A percentile compares a stretch with the other conserved stretches of the same genome.
phyloP scores from a whole-genome alignment of 2,113 vertebrate genomes.

The Proteles cristata region DNA sequence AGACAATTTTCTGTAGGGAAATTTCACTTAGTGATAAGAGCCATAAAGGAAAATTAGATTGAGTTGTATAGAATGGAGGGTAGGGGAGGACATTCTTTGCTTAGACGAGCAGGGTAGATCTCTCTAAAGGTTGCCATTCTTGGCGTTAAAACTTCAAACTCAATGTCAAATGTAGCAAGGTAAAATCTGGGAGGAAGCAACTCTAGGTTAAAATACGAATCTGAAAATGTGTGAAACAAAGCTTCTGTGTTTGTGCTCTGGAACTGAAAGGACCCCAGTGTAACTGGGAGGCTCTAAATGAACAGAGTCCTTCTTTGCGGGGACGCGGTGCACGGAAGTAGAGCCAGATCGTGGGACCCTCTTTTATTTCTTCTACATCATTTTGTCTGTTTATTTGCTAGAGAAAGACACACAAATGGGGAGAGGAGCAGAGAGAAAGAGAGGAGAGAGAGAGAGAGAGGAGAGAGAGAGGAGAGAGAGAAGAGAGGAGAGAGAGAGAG shows the following conservation, averaged over 20 bases:
- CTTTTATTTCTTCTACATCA: background rate
- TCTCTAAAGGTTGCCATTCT: background rate
- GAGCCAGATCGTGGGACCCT: background rate
- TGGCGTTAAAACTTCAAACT: background rate
- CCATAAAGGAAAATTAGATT: background rate
- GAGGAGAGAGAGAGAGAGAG: too few species aligned
- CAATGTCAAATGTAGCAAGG: background rate
- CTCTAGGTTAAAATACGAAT: background rate
- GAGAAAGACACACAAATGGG: too few species aligned
- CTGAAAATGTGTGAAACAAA: background rate
- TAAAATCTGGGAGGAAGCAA: background rate
- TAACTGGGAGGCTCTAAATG: accelerated
- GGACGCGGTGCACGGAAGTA: accelerated
- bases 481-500: too few species aligned
- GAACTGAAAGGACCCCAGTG: background rate
- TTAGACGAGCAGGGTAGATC: background rate
- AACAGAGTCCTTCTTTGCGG: background rate
- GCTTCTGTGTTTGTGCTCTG: background rate
- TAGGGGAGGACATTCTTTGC: too few species aligned
- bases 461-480: too few species aligned
- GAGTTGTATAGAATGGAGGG: background rate
- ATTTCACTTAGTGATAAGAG: background rate
- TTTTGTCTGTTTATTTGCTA: background rate
- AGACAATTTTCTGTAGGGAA: background rate
- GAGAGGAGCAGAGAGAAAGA: too few species aligned